Percentiles rank a stretch among this genome's conserved stretches.
These are phyloP conservation scores for Crocidura indochinensis DNA, from an alignment of 2,797 vertebrate genomes.

Conservation along the genomic window DNA sequence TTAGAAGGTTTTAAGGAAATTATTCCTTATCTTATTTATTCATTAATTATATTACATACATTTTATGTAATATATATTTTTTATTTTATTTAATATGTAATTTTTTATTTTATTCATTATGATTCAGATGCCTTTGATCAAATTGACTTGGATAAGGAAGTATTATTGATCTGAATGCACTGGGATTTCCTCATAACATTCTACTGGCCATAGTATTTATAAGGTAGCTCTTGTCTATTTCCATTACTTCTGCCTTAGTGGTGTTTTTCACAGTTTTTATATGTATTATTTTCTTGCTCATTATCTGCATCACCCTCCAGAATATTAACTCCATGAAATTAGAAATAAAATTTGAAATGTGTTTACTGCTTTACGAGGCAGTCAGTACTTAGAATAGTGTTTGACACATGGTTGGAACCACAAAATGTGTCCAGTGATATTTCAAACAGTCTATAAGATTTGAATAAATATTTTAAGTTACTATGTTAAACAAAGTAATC, in stretches of 20 bases:
- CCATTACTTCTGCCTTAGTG: background rate
- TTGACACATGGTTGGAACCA: background rate
- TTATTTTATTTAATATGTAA: background rate
- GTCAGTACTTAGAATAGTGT: background rate
- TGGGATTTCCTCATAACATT: background rate
- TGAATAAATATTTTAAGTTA: slow-evolving; percentile 20
- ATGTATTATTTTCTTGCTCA: background rate
- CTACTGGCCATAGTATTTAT: background rate
- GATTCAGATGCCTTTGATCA: slow-evolving; percentile 3
- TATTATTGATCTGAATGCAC: slow-evolving; percentile 16
- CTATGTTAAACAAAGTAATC: slow-evolving; percentile 38
- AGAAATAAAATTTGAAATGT: background rate
- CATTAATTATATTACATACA: too few relatives aligned
- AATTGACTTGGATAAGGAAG: background rate
- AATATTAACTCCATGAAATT: slow-evolving; percentile 57
- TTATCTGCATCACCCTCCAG: background rate
- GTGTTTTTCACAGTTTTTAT: background rate
- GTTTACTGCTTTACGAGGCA: slow-evolving; percentile 5
- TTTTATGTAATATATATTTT: too few relatives aligned
- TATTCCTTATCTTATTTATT: too few relatives aligned
- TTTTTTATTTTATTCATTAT: background rate
- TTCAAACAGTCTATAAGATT: slow-evolving; percentile 42
- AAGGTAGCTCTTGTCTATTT: background rate
- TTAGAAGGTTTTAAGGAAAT: background rate
- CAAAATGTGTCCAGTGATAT: slow-evolving; percentile 30